These are phyloP conservation scores for Drosophila insularis DNA, from an alignment of 1,140 invertebrate species.

Conservation along the genomic window DNA sequence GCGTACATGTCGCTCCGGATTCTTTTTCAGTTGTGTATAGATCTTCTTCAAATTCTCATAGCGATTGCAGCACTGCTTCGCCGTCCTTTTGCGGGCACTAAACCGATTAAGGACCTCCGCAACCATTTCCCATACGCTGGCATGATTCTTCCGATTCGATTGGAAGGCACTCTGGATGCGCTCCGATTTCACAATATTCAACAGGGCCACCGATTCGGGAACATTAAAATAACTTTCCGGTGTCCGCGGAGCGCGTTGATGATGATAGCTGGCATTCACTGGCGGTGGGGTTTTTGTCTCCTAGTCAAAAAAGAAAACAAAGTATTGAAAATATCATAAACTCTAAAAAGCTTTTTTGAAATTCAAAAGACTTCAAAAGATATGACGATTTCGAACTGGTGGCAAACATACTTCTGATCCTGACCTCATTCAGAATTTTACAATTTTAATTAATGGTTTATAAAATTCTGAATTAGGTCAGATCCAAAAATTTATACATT, in stretches of 20 bases:
- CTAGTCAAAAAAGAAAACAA: slow-evolving; percentile 31
- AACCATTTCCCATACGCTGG: slow-evolving; percentile 81
- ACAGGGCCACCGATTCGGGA: slow-evolving; percentile 75
- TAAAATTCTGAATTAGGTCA: no score
- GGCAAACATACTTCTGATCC: no score
- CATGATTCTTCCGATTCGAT: slow-evolving; percentile 81
- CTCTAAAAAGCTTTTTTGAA: no score
- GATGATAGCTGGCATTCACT: slow-evolving; percentile 69
- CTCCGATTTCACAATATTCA: slow-evolving; percentile 81
- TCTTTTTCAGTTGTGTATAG: slow-evolving; percentile 80
- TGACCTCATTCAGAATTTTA: no score
- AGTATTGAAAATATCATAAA: no score
- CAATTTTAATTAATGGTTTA: no score
- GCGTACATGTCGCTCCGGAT: slow-evolving; percentile 77
- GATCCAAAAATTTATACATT: no score
- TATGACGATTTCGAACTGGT: no score
- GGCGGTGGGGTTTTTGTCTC: slow-evolving; percentile 67
- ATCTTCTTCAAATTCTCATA: slow-evolving; percentile 82
- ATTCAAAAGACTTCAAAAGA: no score
- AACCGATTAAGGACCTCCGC: slow-evolving; percentile 80
- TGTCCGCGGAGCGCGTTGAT: slow-evolving; percentile 78
- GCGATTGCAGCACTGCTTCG: slow-evolving; percentile 80
- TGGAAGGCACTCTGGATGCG: slow-evolving; percentile 81
- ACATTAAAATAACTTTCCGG: slow-evolving; percentile 82
- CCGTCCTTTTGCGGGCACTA: slow-evolving; percentile 71